Percentiles rank a stretch among this genome's conserved stretches.
Conservation (phyloP, 2,113 vertebrate genomes). For the Thymallus thymallus region DNA sequence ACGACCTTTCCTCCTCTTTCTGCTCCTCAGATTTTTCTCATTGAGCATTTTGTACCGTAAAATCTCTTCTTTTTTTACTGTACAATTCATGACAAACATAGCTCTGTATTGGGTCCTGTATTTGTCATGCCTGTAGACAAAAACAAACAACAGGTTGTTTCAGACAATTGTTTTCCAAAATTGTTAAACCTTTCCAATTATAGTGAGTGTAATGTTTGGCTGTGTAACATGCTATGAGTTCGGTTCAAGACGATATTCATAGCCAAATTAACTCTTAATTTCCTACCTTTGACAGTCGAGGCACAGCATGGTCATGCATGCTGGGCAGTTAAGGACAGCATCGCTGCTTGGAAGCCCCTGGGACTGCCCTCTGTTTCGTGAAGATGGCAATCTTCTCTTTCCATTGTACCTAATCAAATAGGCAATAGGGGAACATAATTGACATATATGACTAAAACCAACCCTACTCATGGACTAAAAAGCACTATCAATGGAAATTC, state of each 20-base stretch:
- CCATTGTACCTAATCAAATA: conserved; percentile 74
- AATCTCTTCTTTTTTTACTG: conserved; percentile 85
- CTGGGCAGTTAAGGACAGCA: conserved; percentile 93
- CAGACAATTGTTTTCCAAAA: background rate
- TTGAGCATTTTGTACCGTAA: conserved; percentile 77
- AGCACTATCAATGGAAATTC: too few species aligned
- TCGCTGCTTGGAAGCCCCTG: conserved; percentile 81
- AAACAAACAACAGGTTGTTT: conserved; percentile 19
- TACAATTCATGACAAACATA: conserved; percentile 99
- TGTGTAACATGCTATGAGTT: background rate
- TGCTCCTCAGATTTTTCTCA: conserved; percentile 69
- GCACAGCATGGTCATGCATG: conserved; percentile 95
- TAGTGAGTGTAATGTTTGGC: background rate
- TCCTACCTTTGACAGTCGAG: conserved; percentile 93
- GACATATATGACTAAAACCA: too few species aligned
- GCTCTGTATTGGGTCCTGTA: conserved; percentile 95
- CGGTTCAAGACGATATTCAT: background rate
- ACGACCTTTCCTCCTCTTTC: conserved; percentile 63
- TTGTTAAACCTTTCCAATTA: background rate
- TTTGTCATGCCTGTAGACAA: conserved; percentile 84
- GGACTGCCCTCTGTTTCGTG: conserved; percentile 22
- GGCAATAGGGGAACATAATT: background rate
- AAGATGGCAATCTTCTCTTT: conserved; percentile 25
- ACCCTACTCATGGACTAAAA: too few species aligned
- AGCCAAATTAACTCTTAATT: background rate